These are phyloP conservation scores for Papilio helenus DNA, from an alignment of 1,140 invertebrate species.

Conservation along the genomic window DNA sequence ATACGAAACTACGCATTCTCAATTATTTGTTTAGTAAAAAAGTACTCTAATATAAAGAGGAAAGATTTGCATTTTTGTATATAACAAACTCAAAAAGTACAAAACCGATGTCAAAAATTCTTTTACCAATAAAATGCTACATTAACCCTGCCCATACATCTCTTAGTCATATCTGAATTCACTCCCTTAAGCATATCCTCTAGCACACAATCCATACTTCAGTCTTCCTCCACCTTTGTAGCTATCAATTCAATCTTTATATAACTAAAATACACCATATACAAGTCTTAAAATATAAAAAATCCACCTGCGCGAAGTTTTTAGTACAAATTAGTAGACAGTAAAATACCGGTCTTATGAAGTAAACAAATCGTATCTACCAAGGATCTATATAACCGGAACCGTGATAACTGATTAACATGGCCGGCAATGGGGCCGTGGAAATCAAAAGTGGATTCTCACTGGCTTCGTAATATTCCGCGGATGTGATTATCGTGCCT, in stretches of 20 bases:
- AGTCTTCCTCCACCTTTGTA: no score
- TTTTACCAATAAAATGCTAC: not conserved
- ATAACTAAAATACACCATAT: no score
- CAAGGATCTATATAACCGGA: slow-evolving; percentile 40
- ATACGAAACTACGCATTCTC: not conserved
- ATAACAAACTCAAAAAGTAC: not conserved
- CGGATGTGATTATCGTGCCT: not conserved
- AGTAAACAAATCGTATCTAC: slow-evolving; percentile 21
- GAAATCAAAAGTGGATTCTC: slow-evolving; percentile 53
- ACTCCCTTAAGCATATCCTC: no score
- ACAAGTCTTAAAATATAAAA: no score
- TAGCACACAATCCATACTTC: no score
- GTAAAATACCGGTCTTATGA: slow-evolving; percentile 9
- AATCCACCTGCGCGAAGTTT: no score
- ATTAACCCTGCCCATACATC: no score
- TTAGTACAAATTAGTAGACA: not conserved
- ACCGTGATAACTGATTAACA: slow-evolving; percentile 48
- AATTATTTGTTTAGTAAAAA: slow-evolving; percentile 5
- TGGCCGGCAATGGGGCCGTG: slow-evolving; percentile 43
- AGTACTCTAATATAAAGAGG: not conserved
- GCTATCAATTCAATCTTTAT: no score
- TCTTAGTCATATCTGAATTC: no score
- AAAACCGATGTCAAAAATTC: not conserved
- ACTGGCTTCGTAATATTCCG: slow-evolving; percentile 22
- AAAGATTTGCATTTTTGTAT: not conserved